These are phyloP conservation scores for Bradynema listronoti DNA, from an alignment of 1,140 invertebrate genomes.

Conservation along the genomic window DNA sequence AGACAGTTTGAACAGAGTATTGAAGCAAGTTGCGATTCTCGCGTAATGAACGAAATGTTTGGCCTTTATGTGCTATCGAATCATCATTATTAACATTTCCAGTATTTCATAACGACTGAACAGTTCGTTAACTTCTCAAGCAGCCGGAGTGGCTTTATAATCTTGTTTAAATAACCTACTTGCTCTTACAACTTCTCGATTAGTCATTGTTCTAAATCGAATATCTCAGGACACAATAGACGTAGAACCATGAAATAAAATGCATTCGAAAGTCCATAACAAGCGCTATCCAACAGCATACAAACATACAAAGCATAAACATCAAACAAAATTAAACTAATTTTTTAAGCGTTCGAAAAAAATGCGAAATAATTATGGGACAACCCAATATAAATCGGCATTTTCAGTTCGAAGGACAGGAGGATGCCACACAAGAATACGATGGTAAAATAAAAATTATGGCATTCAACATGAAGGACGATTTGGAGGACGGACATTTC, in stretches of 20 bases:
- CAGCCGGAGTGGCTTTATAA: too few relatives aligned
- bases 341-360: not conserved
- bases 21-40: too few relatives aligned
- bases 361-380: not conserved
- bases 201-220: too few relatives aligned
- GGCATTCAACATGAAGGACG: conserved; percentile 96
- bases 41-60: too few relatives aligned
- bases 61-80: too few relatives aligned
- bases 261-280: not conserved
- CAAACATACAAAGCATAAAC: not conserved
- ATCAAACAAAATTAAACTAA: not conserved
- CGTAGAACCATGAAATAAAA: not conserved
- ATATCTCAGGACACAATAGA: not conserved
- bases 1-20: too few relatives aligned
- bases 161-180: too few relatives aligned
- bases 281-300: too few relatives aligned
- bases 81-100: too few relatives aligned
- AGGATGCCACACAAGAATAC: conserved; percentile 66
- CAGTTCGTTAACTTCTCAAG: too few relatives aligned
- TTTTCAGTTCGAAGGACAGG: conserved; percentile 64
- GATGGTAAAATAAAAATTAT: conserved; percentile 78
- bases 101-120: too few relatives aligned
- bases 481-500: conserved; percentile 91
- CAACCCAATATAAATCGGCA: not conserved
- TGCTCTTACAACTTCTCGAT: too few relatives aligned